phyloP scores from a whole-genome alignment of 2,113 vertebrate genomes.

The Tragulus kanchil region DNA sequence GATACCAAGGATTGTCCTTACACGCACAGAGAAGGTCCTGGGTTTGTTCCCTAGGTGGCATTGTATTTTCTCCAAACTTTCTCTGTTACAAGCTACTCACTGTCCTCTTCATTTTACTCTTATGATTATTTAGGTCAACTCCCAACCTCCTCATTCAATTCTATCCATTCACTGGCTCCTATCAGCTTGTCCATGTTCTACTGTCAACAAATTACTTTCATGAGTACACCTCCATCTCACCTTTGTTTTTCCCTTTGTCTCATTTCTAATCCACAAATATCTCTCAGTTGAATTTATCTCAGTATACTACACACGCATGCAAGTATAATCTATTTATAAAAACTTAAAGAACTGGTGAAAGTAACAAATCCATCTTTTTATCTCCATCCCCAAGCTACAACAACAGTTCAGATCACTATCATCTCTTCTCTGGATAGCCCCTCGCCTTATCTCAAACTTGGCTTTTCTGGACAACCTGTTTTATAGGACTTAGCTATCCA shows the following conservation, averaged over 20 bases:
- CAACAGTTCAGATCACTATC: background rate
- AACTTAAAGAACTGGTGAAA: background rate
- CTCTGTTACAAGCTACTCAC: background rate
- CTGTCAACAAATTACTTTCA: constrained; percentile 21
- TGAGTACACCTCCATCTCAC: background rate
- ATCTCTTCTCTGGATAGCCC: background rate
- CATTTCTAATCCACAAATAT: constrained; percentile 44
- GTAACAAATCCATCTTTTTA: constrained; percentile 48
- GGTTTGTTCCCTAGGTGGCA: background rate
- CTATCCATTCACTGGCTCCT: background rate
- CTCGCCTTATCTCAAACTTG: constrained; percentile 3
- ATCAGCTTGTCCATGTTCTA: background rate
- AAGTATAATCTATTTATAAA: constrained; percentile 58
- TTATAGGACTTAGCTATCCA: background rate
- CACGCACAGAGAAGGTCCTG: background rate
- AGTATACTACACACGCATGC: background rate
- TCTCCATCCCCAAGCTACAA: background rate
- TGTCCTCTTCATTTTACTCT: background rate
- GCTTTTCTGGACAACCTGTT: constrained; percentile 12
- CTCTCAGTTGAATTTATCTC: constrained; percentile 1
- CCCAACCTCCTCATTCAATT: constrained; percentile 28
- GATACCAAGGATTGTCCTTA: background rate
- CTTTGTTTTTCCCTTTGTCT: constrained; percentile 10
- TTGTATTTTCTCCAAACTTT: background rate
- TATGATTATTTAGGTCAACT: constrained; percentile 2